Base-by-base conservation (phyloP, 2,113 vertebrate species). In the Pelecanus crispus region DNA sequence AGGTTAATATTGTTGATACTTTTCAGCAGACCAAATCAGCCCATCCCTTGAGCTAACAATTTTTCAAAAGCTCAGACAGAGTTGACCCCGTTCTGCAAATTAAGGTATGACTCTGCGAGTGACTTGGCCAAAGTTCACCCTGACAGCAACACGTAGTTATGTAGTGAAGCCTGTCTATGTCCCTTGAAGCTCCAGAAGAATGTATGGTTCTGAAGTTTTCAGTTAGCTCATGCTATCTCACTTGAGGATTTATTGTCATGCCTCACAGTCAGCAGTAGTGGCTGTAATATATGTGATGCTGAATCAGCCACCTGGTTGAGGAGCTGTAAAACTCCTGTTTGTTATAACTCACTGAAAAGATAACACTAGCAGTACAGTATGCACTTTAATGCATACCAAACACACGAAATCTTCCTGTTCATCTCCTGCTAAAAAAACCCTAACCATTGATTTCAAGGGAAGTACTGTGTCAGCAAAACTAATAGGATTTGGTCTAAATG, bases 261-360 rank as follows among this genome's bases (percentile, higher is more conserved):
- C 53, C 70, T 95, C 36, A 81, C 34, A 58, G 88, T 67, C 89
- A 91, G 89, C 91, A 80, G 45, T 12, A 82, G 58, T 63, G 58
- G 50, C 34, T 93, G 20, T 94, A 91, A 94, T 95, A 77, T 70
- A 94, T 88, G 70, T 82, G 83, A 94, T 92, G 96, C 89, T 89
- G 92, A 94, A 84, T 92, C 92, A 94, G 88, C 92, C 81, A 92
- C 86, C 86, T 96, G 92, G 53, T 58, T 72, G 91, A 91, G 42
- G 45, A 89, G 45, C 83, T 82, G 32, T 72, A 96, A 93, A 93
- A 80, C 85, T 87, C 62, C 58, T 95, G 61, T 91, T 93, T 87
- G 75, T 68, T 94, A 65, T 92, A 95, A 95, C 36, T 96, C 92
- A 92, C n/a, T n/a, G 77, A 29, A 94, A 94, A 96, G 91, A 91